These are phyloP conservation scores for Addax nasomaculatus DNA, from an alignment of 2,113 vertebrate genomes.

Conservation along the genomic window DNA sequence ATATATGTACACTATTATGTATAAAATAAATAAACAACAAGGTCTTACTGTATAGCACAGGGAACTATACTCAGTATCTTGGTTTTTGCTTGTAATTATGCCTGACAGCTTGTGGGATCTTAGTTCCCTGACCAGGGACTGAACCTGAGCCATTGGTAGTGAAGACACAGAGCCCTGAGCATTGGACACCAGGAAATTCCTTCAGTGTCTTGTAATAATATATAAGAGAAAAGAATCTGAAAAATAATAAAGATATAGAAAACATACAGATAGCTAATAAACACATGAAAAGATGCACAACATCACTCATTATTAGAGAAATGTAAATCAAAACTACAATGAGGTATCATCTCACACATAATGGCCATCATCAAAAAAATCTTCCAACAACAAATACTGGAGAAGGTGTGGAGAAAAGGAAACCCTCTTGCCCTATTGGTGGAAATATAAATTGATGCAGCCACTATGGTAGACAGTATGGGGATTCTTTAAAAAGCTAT, in stretches of 20 bases:
- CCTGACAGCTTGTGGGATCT: neutral
- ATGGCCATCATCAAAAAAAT: neutral
- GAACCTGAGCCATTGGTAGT: accelerated
- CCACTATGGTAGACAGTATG: neutral
- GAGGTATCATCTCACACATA: neutral
- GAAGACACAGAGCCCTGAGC: neutral
- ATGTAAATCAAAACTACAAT: neutral
- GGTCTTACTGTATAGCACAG: neutral
- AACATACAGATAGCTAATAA: neutral
- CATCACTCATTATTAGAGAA: neutral
- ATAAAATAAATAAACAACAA: neutral
- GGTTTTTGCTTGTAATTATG: neutral
- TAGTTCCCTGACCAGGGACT: neutral
- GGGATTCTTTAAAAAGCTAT: neutral
- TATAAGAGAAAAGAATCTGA: neutral
- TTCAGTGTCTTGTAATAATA: neutral
- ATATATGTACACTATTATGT: neutral
- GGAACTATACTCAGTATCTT: neutral
- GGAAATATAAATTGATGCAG: neutral
- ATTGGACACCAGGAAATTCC: neutral
- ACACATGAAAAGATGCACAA: neutral
- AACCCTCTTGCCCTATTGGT: neutral
- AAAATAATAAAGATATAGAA: neutral
- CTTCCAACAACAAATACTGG: neutral
- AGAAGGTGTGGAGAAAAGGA: neutral